Base-by-base conservation (phyloP, 2,888 invertebrate genomes). In the Neoitamus cyanurus region DNA sequence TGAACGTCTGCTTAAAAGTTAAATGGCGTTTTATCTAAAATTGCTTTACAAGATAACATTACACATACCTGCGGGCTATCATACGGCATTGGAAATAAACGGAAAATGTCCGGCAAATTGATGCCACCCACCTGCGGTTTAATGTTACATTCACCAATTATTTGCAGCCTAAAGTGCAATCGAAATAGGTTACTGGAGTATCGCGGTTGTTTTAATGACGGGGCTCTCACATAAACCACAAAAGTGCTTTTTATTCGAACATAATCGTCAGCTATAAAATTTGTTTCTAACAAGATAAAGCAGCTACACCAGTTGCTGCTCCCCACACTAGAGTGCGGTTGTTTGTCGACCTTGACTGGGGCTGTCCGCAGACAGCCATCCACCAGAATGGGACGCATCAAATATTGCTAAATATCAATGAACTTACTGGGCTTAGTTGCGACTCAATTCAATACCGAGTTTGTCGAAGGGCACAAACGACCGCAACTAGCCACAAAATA, bases 351-450 rank as follows among this genome's bases (percentile, higher is more conserved):
- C 48, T 9, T 20, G 15, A 42, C 42, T 13, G n/a, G 42, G 42
- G 5, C n/a, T 15, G 42, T 42, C 42, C 42, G n/a, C 42, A 42
- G 36, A 31, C 37, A 48, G 34, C 69, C 25, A 70, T 72, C 15
- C 4, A 36, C 58, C 75, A 34, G 34, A 20, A 48, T 58, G 9
- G 58, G 15, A 20, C 58, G 25, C 58, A 58, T 72, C 25, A 83
- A 80, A 86, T 83, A 83, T 84, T 84, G 84, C 75, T 84, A 86
- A 86, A 86, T 86, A 86, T 83, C 86, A 86, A 86, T 86, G 84
- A 86, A 86, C 83, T 77, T 68, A 28, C 36, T n/a, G n/a, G 77
- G 83, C 80, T 83, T 25, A 72, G 73, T 28, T 58, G 70, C 69
- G 72, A 86, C 36, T 83, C 83, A 68, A 86, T 86, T 80, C 86